Base-by-base conservation (phyloP, 2,113 vertebrate genomes). In the Peromyscus californicus region DNA sequence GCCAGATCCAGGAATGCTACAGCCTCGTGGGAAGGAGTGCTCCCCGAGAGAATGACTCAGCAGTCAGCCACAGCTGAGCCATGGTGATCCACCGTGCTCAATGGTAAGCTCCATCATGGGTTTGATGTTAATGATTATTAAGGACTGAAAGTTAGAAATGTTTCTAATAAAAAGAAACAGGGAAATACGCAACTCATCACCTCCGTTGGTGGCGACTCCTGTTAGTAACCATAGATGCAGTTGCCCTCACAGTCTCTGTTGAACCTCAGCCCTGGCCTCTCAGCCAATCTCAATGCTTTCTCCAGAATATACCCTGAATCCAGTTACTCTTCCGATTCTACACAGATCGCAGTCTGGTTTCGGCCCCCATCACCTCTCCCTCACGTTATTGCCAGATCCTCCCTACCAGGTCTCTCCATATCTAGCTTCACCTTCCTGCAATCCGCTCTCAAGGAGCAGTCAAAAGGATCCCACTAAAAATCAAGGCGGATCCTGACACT, bases 81-180 rank as follows among this genome's bases (percentile, higher is more conserved):
- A 4, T 0, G 8, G 3, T 9, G 82, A 17, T 61, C 75, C 0
- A 5, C 82, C 84, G 31, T 0, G 0, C 74, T 87, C 94, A 54
- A 9, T 1, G 59, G 39, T n/a, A 10, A 91, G 72, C 48, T 29
- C 69, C 29, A 48, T 42, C 88, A 7, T 19, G 33, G 51, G 19
- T 42, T 92, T 70, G 89, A 42, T 91, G 16, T 79, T 91, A 57
- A 48, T 39, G 89, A 79, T 74, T 91, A 94, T 51, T 45, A 93
- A 93, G 45, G 89, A 72, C 2, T 54, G 39, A 70, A 51, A n/a
- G 29, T 51, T 87, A 48, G 67, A 31, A 22, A 16, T 70, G 65
- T 67, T 92, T 89, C 86, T 83, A 67, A 59, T 70, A 1, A 78
- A 69, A 88, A 86, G 16, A 74, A 54, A 26, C 13, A 42, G 3